Evolutionary conservation across 2,113 vertebrate genomes (phyloP), one percentile per base, ranked within the genome.

Genomic region (Grammomys surdaster): DNA sequence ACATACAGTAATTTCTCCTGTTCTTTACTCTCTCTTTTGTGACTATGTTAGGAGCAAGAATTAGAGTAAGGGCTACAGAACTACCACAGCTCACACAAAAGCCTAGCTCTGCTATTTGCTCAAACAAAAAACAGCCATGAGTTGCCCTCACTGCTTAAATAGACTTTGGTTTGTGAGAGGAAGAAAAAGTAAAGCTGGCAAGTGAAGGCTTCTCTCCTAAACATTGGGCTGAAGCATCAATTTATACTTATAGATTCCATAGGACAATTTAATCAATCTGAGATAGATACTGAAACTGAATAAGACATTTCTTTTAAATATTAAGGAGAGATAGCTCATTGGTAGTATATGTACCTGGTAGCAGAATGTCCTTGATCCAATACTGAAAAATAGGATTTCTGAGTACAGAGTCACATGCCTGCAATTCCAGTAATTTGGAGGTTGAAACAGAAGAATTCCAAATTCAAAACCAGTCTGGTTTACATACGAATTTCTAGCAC

Each of bases 101-200:
- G 8, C 36, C 65, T 90, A 51, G 48, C 51, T 93, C 36, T 26
- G 31, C 31, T 31, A 65, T 11, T 88, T 51, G 31, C 85, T 90
- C 89, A 85, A 96, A 93, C 60, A 78, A 73, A 73, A 95, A 95
- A 80, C 48, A 46, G 51, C 22, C 48, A 46, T 88, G 26, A 85
- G 17, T 8, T 69, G 6, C 22, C 19, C 28, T 88, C 43, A 63
- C 1, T 75, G 28, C 97, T 84, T 90, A 84, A 88, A 78, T 54
- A 67, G 51, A 94, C 40, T 63, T 20, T 90, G 46, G 36, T 70
- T 90, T 95, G 72, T 31, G 54, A 92, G 69, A 95, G 31, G 22
- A 95, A 26, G 22, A 90, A 86, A 9, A 54, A 24, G 65, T 73
- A 63, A 48, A 36, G 7, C 70, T 90, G 58, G n/a, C 26, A 78